These are phyloP conservation scores for Denticeps clupeoides DNA, from an alignment of 2,797 vertebrate species.

Conservation along the genomic window DNA sequence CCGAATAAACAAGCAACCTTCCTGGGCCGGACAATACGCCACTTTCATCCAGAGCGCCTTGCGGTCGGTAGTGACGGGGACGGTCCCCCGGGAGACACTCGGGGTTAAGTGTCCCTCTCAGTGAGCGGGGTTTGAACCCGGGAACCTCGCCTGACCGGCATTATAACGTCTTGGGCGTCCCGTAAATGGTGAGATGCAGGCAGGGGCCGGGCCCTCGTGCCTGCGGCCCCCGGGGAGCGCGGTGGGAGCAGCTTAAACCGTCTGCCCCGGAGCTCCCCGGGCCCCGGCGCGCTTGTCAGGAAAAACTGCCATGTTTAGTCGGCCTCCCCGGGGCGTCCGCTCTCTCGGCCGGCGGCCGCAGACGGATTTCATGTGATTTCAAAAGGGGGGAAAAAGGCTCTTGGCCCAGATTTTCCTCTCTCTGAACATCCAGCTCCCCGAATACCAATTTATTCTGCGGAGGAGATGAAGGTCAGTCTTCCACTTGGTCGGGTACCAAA, in stretches of 20 bases:
- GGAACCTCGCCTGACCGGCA: too few species aligned
- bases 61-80: too few species aligned
- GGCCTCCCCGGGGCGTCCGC: slow-evolving; percentile 47
- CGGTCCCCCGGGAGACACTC: too few species aligned
- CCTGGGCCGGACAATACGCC: too few species aligned
- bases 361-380: slow-evolving; percentile 49
- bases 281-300: slow-evolving; percentile 59
- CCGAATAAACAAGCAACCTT: too few species aligned
- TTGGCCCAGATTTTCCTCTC: slow-evolving; percentile 44
- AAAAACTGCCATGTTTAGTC: slow-evolving; percentile 63
- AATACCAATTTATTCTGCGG: not conserved
- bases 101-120: too few species aligned
- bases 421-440: slow-evolving; percentile 11
- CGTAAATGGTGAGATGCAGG: too few species aligned
- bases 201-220: too few species aligned
- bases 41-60: too few species aligned
- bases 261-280: slow-evolving; percentile 50
- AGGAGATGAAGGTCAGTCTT: slow-evolving; percentile 29
- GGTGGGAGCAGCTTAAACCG: slow-evolving; percentile 57
- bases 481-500: too few species aligned
- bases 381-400: slow-evolving; percentile 20
- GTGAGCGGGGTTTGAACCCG: too few species aligned
- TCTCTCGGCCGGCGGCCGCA: slow-evolving; percentile 27
- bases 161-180: too few species aligned
- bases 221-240: slow-evolving; percentile 50